Base-by-base conservation (phyloP, 1,140 invertebrate species). In the Coboldia fuscipes region DNA sequence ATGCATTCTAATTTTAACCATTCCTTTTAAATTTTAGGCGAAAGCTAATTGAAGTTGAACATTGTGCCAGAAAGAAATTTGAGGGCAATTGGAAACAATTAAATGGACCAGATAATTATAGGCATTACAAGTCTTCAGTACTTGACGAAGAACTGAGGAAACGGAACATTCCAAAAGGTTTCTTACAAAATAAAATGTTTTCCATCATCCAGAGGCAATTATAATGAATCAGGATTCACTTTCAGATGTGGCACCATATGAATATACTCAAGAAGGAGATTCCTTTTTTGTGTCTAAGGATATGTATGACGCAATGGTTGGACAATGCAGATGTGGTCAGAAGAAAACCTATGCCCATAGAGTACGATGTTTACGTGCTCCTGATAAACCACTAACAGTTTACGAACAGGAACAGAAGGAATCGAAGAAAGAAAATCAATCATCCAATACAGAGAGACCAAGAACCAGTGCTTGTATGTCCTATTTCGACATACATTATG, bases 301-400 rank as follows among this genome's bases (percentile, higher is more conserved):
- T 22, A 50, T 54, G 51, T 44, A 45, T 15, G 41, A 43, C 7
- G 34, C 37, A 21, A 22, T 51, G 2, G 5, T 48, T 12, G 44
- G 42, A 3, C 41, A 33, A 6, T 54, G 51, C 34, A 51, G 51
- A 3, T 54, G 51, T 38, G 49, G 51, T 8, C 42, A 48, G 17
- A 33, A 39, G 4, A 42, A 38, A 9, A 39, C 34, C 18, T 43
- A 43, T 2, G 31, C 30, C 5, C 51, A 54, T 30, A 37, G 50
- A 39, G 35, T 42, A 1, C 51, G 48, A 34, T 54, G 51, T 30
- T 24, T 54, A 5, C 51, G n/a, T n/a, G n/a, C n/a, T n/a, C n/a
- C n/a, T n/a, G n/a, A n/a, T n/a, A n/a, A n/a, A n/a, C n/a, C n/a
- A n/a, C n/a, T n/a, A n/a, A n/a, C n/a, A n/a, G n/a, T n/a, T n/a